These are phyloP conservation scores for Dolichotis patagonum DNA, from an alignment of 2,113 vertebrate genomes.

Conservation along the genomic window DNA sequence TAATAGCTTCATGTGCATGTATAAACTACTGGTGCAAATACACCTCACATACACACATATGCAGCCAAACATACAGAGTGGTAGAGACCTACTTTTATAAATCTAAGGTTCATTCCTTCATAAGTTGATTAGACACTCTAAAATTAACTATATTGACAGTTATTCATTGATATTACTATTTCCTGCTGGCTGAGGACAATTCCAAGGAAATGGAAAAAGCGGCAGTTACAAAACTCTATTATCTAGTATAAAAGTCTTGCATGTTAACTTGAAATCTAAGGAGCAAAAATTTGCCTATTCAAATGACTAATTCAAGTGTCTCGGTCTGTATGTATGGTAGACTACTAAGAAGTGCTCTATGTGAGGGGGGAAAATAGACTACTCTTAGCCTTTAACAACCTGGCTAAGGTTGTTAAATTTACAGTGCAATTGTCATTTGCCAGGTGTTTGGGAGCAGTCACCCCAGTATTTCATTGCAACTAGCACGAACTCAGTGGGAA, in stretches of 20 bases:
- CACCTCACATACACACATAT: background rate
- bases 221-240: background rate
- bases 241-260: background rate
- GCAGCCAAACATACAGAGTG: background rate
- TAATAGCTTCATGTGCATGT: background rate
- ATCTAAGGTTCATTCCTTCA: background rate
- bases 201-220: background rate
- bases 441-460: background rate
- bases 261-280: background rate
- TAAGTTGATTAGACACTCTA: background rate
- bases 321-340: background rate
- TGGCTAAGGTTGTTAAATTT: background rate
- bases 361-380: background rate
- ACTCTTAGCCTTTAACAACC: conserved; percentile 16
- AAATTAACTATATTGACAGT: background rate
- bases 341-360: background rate
- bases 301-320: background rate
- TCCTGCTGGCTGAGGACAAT: background rate
- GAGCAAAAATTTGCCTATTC: background rate
- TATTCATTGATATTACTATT: background rate
- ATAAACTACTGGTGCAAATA: background rate
- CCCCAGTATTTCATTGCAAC: background rate
- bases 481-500: background rate
- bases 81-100: background rate
- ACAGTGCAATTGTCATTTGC: background rate